Evolutionary conservation across 2,888 invertebrate genomes (phyloP).

Genomic region (Physocephala rufipes): DNA sequence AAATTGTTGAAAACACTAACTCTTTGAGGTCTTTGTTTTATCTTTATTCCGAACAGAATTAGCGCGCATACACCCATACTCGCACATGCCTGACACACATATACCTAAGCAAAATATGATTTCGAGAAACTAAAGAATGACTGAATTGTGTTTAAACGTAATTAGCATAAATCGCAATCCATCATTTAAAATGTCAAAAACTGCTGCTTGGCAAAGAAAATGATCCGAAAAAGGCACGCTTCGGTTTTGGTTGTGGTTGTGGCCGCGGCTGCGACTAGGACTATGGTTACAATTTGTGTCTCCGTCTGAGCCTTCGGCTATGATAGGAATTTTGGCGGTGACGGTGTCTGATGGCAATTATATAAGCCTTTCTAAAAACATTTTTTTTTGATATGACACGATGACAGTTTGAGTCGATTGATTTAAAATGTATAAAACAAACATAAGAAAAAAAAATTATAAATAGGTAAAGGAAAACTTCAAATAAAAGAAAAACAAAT

Average conservation of each 20-base stretch:
- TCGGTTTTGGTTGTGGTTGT: background rate
- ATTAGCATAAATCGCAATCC: constrained; percentile 61
- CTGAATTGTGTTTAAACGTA: constrained; percentile 52
- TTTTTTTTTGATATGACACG: background rate
- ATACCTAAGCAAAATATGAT: background rate
- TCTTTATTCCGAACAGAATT: background rate
- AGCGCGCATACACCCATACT: background rate
- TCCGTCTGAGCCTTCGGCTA: too few species aligned
- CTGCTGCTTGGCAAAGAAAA: constrained; percentile 54
- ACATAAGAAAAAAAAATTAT: too few species aligned
- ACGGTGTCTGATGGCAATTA: background rate
- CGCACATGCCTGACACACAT: background rate
- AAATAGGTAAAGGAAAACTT: too few species aligned
- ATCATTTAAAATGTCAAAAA: constrained; percentile 64
- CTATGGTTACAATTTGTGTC: too few species aligned
- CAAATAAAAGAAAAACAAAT: too few species aligned
- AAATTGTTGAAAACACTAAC: background rate
- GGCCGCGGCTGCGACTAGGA: too few species aligned
- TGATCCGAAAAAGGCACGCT: constrained; percentile 4
- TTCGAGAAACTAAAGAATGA: background rate
- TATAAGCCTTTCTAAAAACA: constrained; percentile 17
- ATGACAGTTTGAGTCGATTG: too few species aligned
- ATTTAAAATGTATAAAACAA: too few species aligned
- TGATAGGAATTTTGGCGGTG: background rate
- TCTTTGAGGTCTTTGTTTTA: background rate